phyloP scores from a whole-genome alignment of 2,797 vertebrate genomes.

The Pangasius krempfi region DNA sequence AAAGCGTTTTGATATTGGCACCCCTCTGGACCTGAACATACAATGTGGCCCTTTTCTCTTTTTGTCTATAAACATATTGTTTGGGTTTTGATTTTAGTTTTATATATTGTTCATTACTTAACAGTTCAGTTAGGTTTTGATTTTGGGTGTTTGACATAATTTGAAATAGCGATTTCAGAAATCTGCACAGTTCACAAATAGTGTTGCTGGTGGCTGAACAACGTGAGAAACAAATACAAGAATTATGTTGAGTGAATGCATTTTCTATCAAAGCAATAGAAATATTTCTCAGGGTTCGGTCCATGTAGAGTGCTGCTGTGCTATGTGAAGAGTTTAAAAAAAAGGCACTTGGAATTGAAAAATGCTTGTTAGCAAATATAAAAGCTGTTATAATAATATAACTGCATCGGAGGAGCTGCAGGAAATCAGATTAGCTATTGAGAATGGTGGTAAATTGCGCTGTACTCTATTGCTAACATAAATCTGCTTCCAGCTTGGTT shows the following conservation, averaged over 20 bases:
- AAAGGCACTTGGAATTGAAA: conserved; percentile 6
- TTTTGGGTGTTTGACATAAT: background rate
- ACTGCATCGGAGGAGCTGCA: background rate
- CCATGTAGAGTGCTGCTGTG: background rate
- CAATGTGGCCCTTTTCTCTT: background rate
- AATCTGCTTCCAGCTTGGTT: conserved; percentile 15
- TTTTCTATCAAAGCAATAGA: background rate
- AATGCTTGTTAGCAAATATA: conserved; percentile 1
- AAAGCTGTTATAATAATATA: background rate
- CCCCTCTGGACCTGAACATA: background rate
- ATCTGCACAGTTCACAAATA: background rate
- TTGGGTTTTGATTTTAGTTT: background rate
- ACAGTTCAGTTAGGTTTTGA: background rate
- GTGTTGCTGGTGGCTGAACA: background rate
- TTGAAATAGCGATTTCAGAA: background rate
- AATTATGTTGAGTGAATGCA: background rate
- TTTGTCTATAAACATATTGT: background rate
- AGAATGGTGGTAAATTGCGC: background rate
- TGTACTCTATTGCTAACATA: background rate
- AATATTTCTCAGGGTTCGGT: background rate
- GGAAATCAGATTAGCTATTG: conserved; percentile 17
- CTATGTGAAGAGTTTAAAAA: background rate
- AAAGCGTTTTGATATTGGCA: background rate
- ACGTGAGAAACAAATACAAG: background rate
- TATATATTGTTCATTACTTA: background rate